Percentiles rank a stretch among this genome's conserved stretches.
Conservation (phyloP, 2,888 invertebrate genomes). For the Cryptocheilus praepositus region DNA sequence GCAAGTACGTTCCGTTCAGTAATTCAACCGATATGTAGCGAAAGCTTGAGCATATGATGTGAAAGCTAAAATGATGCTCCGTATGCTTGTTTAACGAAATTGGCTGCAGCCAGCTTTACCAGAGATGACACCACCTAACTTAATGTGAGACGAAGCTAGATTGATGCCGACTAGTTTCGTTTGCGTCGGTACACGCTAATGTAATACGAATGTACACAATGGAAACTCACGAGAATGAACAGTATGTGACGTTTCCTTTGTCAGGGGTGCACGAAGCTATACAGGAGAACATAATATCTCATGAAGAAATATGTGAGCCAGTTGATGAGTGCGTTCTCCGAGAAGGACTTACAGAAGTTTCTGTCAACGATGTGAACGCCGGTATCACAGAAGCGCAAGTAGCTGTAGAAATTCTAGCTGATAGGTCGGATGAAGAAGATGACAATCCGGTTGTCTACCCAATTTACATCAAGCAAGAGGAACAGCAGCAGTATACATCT, state of each 20-base stretch:
- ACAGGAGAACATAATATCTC: constrained; percentile 63
- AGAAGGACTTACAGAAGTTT: constrained; percentile 54
- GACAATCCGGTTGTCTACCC: constrained; percentile 57
- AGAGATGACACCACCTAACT: constrained; percentile 52
- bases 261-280: constrained; percentile 59
- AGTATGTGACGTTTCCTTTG: constrained; percentile 66
- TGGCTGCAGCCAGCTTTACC: background rate
- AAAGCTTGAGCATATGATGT: too few species aligned
- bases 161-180: constrained; percentile 15
- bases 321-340: constrained; percentile 59
- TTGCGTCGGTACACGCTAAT: background rate
- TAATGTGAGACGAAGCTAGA: constrained; percentile 61
- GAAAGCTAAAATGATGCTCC: too few species aligned
- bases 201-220: constrained; percentile 45
- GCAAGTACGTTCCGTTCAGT: background rate
- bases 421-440: constrained; percentile 61
- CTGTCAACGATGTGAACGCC: constrained; percentile 46
- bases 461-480: constrained; percentile 67
- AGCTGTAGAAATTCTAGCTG: constrained; percentile 61
- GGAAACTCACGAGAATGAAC: constrained; percentile 66
- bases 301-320: constrained; percentile 69
- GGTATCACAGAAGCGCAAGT: constrained; percentile 54
- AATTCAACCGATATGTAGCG: too few species aligned
- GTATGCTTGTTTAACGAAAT: too few species aligned
- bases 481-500: constrained; percentile 66